Base-by-base conservation (phyloP, 1,140 invertebrate genomes). In the Rhyzopertha dominica region DNA sequence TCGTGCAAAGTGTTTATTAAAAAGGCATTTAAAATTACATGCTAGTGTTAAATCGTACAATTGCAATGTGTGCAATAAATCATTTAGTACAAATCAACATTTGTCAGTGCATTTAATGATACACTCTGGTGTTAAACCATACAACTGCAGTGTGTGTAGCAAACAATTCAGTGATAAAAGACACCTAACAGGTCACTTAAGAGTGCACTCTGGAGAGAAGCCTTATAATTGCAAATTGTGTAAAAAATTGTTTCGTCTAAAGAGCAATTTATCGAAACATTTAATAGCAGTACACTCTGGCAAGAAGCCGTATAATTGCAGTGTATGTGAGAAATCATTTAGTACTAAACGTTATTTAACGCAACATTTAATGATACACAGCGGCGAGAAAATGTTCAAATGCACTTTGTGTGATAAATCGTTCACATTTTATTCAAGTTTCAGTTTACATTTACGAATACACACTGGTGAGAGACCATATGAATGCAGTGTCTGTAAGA, bases 241-340 rank as follows among this genome's bases (percentile, higher is more conserved):
- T 18, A 66, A 64, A 36, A 68, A 68, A 43, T 59, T 63, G 19
- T 68, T 68, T 17, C 65, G 77, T 3, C 70, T 82, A 1, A 70
- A 75, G n/a, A 75, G 77, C 1, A 70, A 82, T 43, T 63, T 85
- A 41, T 75, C 77, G 4, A 75, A 74, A 13, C 82, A 86, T 54
- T 62, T 75, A 3, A 66, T 75, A 19, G 75, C 75, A 12, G 74
- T 78, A 36, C 73, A 74, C 13, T 73, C 74, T 14, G 72, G 78
- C 44, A 75, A 81, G 8, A 40, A 13, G 14, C 25, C 31, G 0
- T 77, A 80, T 42, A 61, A 69, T 8, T 89, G 85, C 53, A 66
- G 74, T 24, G 53, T 57, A 29, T 61, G 59, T 43, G 51, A 46
- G 1, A 51, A 54, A 35, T 2, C 10, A 3, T 49, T 53, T 31